phyloP scores from a whole-genome alignment of 2,113 vertebrate species.

The Charina bottae region DNA sequence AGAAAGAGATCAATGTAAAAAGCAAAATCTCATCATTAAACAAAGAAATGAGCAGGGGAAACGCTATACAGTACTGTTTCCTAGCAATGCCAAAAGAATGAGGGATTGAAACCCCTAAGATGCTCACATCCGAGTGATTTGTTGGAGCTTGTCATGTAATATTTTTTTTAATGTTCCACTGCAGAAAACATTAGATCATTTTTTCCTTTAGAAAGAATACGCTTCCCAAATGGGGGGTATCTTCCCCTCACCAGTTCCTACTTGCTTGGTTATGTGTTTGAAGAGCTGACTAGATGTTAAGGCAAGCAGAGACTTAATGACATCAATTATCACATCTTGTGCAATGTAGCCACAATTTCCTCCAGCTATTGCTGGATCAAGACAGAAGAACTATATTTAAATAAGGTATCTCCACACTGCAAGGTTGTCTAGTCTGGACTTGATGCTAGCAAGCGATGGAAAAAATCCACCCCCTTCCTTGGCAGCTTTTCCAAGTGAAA shows the following conservation, averaged over 20 bases:
- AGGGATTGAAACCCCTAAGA: not conserved
- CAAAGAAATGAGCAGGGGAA: not conserved
- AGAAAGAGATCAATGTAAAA: not conserved
- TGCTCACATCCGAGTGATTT: not conserved
- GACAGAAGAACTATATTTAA: conserved; percentile 16
- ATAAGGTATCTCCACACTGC: conserved; percentile 8
- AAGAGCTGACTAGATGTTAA: conserved; percentile 20
- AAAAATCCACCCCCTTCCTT: conserved; percentile 26
- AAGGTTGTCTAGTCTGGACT: conserved; percentile 21
- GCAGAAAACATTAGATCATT: not conserved
- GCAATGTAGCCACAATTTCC: conserved; percentile 8
- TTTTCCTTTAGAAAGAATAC: not conserved
- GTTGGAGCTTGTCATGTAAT: not conserved
- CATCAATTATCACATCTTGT: conserved; percentile 31
- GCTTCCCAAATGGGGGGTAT: too few species aligned
- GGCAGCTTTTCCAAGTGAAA: conserved; percentile 7
- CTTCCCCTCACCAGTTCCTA: not conserved
- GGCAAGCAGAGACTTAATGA: conserved; percentile 25
- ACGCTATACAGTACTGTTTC: not conserved
- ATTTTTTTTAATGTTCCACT: not conserved
- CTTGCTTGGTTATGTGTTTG: not conserved
- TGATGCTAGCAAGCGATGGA: conserved; percentile 1
- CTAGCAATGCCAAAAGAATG: not conserved
- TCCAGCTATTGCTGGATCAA: conserved; percentile 32
- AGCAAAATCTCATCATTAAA: not conserved